Evolutionary conservation across 2,113 vertebrate genomes (phyloP), one percentile per base, ranked within the genome.

Genomic region (Tor tambroides): DNA sequence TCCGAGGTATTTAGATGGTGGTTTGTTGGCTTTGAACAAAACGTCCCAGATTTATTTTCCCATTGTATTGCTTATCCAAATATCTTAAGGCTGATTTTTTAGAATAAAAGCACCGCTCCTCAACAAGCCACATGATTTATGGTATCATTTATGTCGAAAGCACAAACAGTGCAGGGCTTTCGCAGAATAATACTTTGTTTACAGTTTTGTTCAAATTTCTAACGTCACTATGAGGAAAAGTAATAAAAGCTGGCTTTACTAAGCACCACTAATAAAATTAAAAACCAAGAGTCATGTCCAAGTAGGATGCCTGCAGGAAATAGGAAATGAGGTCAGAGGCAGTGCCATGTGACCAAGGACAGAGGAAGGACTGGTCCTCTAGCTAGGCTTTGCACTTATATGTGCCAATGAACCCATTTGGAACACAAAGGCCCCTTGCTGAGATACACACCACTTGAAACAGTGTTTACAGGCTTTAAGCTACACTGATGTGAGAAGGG

Each of bases 351-450:
- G 80, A 83, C 30, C 12, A 28, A 77, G 46, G 82, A 78, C 56
- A 63, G 38, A 71, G 21, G 28, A 85, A 41, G 43, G 59, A 80
- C 63, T 80, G 46, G 14, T 80, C 46, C 75, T 86, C 46, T 54
- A 17, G 46, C 76, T 41, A 46, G 75, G 41, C 63, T 32, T 72
- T 41, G 76, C 5, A 28, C 51, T 23, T 76, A 85, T 80, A 46
- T 87, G 86, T 77, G 82, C 51, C 88, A 89, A 61, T 84, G 78
- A 87, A 46, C 65, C 75, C 65, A 80, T 28, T 51, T 54, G 26
- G 49, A 69, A 71, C 61, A 75, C 35, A 76, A 41, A 61, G 54
- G 23, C 38, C 65, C 15, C 49, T 84, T 69, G 69, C 19, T 32
- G 43, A 49, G 38, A 83, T 1, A 41, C 30, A 61, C 59, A 59